These are phyloP conservation scores for Stenodera caucasica DNA, from an alignment of 2,888 invertebrate genomes.

Conservation along the genomic window DNA sequence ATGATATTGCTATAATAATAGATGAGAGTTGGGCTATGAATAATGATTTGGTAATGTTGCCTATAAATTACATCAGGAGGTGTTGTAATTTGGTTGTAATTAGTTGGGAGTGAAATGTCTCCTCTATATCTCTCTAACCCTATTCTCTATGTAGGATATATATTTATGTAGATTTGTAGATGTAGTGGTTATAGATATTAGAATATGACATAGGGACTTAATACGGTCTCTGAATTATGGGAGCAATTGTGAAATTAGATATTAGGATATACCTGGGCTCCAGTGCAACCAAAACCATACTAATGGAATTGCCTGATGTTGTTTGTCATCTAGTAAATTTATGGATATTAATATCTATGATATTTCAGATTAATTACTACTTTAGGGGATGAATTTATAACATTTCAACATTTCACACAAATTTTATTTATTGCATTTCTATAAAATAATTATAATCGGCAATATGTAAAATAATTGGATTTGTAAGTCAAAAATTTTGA, in stretches of 20 bases:
- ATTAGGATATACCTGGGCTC: conserved; percentile 43
- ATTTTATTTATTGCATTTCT: no score
- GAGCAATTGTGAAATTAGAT: conserved; percentile 55
- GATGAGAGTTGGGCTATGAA: conserved; percentile 20
- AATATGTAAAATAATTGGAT: no score
- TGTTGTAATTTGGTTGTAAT: conserved; percentile 38
- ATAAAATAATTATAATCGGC: no score
- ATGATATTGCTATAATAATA: not conserved
- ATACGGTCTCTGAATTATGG: conserved; percentile 49
- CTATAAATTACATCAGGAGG: conserved; percentile 51
- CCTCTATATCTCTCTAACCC: conserved; percentile 20
- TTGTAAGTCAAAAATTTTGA: no score
- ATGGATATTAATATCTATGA: conserved; percentile 54
- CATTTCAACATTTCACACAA: not conserved
- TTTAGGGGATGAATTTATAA: not conserved
- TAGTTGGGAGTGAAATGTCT: conserved; percentile 29
- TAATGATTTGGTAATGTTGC: conserved; percentile 36
- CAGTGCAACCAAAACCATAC: conserved; percentile 32
- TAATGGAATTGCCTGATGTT: conserved; percentile 53
- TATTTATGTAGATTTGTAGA: no score
- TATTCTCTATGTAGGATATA: no score
- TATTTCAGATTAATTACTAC: conserved; percentile 43
- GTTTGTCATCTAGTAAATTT: conserved; percentile 51
- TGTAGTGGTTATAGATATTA: no score
- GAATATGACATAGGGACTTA: conserved; percentile 11